Conservation (phyloP, 2,113 vertebrate genomes). For the Indicator maculatus region DNA sequence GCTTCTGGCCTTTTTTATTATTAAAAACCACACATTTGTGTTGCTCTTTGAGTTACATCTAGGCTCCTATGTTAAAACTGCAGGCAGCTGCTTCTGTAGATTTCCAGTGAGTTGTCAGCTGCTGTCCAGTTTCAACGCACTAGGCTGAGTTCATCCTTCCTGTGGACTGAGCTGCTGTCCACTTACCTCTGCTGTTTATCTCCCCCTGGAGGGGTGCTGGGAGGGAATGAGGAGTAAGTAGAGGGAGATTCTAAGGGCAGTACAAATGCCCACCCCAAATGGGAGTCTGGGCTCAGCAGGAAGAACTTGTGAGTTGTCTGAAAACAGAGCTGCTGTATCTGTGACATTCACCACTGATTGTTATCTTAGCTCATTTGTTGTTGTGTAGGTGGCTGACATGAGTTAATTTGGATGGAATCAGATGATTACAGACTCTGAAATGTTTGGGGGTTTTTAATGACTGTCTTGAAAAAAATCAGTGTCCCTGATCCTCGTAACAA, state of each 20-base stretch:
- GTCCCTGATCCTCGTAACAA: not conserved
- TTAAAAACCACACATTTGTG: not conserved
- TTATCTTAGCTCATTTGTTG: rapidly evolving
- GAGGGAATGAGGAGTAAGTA: not conserved
- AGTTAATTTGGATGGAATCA: not conserved
- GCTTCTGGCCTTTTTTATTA: not conserved
- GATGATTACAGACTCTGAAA: not conserved
- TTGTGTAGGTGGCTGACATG: not conserved
- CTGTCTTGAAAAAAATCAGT: not conserved
- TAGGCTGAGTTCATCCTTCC: not conserved
- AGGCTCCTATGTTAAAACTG: not conserved
- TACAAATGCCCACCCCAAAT: not conserved
- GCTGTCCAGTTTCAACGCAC: not conserved
- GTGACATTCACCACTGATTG: not conserved
- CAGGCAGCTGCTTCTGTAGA: not conserved
- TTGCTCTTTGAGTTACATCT: not conserved
- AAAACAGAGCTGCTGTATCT: not conserved
- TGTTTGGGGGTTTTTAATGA: too few relatives aligned
- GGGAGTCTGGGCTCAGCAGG: not conserved
- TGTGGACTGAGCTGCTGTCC: not conserved
- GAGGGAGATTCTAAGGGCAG: not conserved
- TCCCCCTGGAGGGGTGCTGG: not conserved
- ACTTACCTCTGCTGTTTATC: not conserved
- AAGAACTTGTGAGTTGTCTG: not conserved
- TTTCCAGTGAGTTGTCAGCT: not conserved